Conservation (phyloP, 2,888 invertebrate genomes). For the Trachelus tabidus region DNA sequence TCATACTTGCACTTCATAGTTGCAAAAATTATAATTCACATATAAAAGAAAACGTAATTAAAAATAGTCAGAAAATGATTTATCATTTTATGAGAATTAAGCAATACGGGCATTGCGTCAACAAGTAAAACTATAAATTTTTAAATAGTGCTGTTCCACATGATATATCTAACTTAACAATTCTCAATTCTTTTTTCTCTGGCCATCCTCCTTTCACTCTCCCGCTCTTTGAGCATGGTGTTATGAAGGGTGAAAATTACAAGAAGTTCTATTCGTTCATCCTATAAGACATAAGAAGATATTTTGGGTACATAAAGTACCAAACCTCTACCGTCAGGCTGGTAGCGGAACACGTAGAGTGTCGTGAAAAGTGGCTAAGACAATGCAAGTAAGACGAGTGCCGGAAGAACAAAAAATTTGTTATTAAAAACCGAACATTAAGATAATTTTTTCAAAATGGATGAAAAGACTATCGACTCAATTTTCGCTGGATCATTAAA, state of each 20-base stretch:
- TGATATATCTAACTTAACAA: not conserved
- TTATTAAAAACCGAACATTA: not conserved
- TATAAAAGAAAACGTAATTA: not conserved
- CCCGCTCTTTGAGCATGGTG: not conserved
- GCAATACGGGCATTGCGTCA: not conserved
- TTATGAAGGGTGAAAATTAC: too few relatives aligned
- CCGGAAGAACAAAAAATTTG: not conserved
- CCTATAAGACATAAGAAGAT: not conserved
- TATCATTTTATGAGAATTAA: not conserved
- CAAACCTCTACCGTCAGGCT: not conserved
- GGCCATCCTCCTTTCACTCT: not conserved
- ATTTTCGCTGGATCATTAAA: constrained; percentile 91
- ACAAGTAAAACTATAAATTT: not conserved
- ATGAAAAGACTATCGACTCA: constrained; percentile 89
- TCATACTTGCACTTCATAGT: not conserved
- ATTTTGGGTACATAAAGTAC: not conserved
- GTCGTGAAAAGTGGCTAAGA: not conserved
- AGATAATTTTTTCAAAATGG: constrained; percentile 71
- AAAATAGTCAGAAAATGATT: not conserved
- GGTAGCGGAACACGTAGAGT: not conserved
- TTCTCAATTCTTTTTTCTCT: not conserved
- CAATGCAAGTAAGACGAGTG: not conserved
- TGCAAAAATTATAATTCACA: not conserved
- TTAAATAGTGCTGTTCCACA: not conserved
- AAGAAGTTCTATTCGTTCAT: too few relatives aligned